These are phyloP conservation scores for Urechis unicinctus DNA, from an alignment of 2,888 invertebrate genomes.

Conservation along the genomic window DNA sequence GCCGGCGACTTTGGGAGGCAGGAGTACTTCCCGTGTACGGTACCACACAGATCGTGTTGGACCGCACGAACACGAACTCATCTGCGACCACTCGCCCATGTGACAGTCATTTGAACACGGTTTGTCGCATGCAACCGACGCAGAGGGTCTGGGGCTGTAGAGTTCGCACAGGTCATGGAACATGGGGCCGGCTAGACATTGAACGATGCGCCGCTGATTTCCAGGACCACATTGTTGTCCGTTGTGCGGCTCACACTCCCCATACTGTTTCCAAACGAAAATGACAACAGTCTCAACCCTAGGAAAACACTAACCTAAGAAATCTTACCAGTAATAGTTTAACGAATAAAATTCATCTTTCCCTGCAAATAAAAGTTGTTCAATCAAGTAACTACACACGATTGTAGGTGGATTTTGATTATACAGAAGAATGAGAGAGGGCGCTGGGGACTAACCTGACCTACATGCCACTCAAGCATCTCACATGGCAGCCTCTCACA, in stretches of 20 bases:
- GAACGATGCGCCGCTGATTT: neutral
- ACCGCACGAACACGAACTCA: neutral
- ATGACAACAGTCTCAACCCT: no score
- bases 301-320: no score
- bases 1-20: neutral
- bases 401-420: no score
- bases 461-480: no score
- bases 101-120: neutral
- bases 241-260: neutral
- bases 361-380: no score
- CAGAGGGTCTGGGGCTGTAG: neutral
- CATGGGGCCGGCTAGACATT: neutral
- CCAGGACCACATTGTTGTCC: neutral
- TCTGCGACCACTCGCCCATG: neutral
- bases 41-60: neutral
- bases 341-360: no score
- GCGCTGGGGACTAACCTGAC: no score
- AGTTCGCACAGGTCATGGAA: neutral
- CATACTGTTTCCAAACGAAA: no score
- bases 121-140: neutral
- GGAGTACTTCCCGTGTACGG: neutral
- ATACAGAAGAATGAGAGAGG: no score
- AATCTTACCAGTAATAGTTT: no score
- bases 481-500: no score
- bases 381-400: no score